A percentile compares a stretch with the other conserved stretches of the same genome.
Evolutionary conservation across 2,113 vertebrate species (phyloP).

Genomic region (Scartelaos histophorus): DNA sequence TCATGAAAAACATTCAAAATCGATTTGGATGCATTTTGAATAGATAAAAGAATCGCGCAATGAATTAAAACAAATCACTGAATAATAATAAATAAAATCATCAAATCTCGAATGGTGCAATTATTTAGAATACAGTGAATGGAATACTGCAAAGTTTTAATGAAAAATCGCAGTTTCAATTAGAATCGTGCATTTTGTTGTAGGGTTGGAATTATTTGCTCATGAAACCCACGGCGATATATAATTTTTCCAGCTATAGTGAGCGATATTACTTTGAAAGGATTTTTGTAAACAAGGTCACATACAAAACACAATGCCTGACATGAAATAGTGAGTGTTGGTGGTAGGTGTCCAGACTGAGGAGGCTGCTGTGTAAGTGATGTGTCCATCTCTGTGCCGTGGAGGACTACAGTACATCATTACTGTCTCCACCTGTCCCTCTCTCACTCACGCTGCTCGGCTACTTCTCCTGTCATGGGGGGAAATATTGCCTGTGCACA

Average conservation of each 20-base stretch:
- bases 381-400: conserved; percentile 12
- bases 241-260: neutral
- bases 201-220: neutral
- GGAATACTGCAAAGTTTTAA: too few species aligned
- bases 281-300: neutral
- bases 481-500: conserved; percentile 63
- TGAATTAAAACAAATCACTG: too few species aligned
- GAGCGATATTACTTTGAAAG: neutral
- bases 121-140: too few species aligned
- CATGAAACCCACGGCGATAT: neutral
- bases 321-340: neutral
- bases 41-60: too few species aligned
- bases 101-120: too few species aligned
- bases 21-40: too few species aligned
- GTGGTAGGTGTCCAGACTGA: neutral
- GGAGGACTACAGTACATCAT: conserved; percentile 30
- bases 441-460: conserved; percentile 40
- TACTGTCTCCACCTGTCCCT: conserved; percentile 40
- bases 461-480: conserved; percentile 59
- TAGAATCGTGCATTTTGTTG: too few species aligned
- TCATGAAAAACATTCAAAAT: too few species aligned
- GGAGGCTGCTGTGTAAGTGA: neutral
- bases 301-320: neutral
- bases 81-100: too few species aligned
- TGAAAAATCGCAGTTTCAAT: too few species aligned